phyloP scores from a whole-genome alignment of 30 jellyfish, hydroid and myxozoan genomes.

The Mastigias papua region DNA sequence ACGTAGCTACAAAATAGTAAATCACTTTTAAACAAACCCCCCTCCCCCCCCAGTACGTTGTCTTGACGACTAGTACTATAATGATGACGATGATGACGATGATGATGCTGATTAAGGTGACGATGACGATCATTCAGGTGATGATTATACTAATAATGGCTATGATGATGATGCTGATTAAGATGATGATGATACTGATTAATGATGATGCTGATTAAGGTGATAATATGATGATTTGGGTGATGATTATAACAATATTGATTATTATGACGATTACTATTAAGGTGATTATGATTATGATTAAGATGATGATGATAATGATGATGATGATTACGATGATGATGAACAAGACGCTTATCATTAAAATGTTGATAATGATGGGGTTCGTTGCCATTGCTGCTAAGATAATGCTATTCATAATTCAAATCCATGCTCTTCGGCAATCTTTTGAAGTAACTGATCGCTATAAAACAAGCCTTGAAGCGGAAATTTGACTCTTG shows the following conservation, averaged over 20 bases:
- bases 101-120: too few species aligned
- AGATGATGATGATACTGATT: not conserved
- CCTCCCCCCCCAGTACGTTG: too few species aligned
- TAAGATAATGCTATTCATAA: not conserved
- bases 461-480: not conserved
- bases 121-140: too few species aligned
- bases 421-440: not conserved
- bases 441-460: not conserved
- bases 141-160: too few species aligned
- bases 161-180: too few species aligned
- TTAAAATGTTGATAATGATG: not conserved
- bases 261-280: not conserved
- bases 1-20: too few species aligned
- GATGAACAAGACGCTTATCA: not conserved
- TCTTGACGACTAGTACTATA: not conserved
- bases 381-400: not conserved
- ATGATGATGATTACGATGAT: too few species aligned
- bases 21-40: too few species aligned
- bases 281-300: not conserved
- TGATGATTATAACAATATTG: not conserved
- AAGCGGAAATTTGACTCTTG: slow-evolving; percentile 6
- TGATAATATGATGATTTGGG: not conserved
- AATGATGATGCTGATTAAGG: not conserved
- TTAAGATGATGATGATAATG: too few species aligned
- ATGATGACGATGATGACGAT: too few species aligned